Base-by-base conservation (phyloP, 2,797 vertebrate species). In the Fistularia commersonii region DNA sequence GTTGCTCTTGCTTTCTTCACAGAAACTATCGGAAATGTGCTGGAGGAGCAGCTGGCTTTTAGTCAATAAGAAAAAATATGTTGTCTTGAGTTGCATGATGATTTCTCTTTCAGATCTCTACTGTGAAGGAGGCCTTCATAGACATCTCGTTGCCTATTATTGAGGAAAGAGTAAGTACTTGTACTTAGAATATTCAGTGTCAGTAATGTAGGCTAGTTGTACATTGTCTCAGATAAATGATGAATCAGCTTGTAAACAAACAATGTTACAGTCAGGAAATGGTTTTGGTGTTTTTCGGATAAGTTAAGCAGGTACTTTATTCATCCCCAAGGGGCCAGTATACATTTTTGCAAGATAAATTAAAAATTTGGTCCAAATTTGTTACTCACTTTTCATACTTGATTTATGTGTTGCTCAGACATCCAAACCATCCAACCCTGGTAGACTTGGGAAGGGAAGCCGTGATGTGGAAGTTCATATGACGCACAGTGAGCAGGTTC, bases 61-160 rank as follows among this genome's bases (percentile, higher is more conserved):
- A 4, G 23, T 4, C 23, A 23, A 23, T 4, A 23, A 23, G 23
- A 23, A 23, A 23, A 4, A 23, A 23, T n/a, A 7, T n/a, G 8
- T 43, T 7, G 35, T 14, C 32, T 5, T 42, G 14, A 55, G 23
- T 15, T 11, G 0, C 15, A 35, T 48, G 51, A 8, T 54, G 6
- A 46, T 71, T 64, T 66, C 8, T 51, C 38, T 64, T 80, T 70
- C 57, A 99, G 97, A 96, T 99, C 78, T 98, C 94, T 38, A 93
- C 89, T 8, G 92, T 98, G 67, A 97, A 94, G 72, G 97, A 99
- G 82, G 93, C 95, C 57, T 99, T 99, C 80, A 96, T 99, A 76
- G 97, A 99, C 87, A 95, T 99, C 84, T 99, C 97, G 48, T 90
- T 99, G 74, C 97, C 96, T 74, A 97, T 99, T 76, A 95, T 96